Evolutionary conservation across 2,888 invertebrate species (phyloP).

Genomic region (Seira musarum): DNA sequence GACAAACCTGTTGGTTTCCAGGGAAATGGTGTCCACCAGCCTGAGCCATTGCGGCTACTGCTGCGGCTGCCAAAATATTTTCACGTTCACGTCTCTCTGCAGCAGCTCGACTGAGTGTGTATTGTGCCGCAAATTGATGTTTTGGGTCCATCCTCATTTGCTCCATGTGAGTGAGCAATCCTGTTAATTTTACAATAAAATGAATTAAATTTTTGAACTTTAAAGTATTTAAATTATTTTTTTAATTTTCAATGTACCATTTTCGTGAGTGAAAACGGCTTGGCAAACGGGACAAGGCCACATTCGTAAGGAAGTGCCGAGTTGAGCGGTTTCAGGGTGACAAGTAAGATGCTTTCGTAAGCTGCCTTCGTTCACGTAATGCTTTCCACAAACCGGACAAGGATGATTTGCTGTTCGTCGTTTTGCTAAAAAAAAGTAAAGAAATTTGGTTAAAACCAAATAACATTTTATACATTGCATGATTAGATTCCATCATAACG

Average conservation of each 20-base stretch:
- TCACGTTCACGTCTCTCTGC: slow-evolving; percentile 92
- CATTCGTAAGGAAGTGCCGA: slow-evolving; percentile 88
- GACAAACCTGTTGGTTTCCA: slow-evolving; percentile 62
- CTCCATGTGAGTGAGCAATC: slow-evolving; percentile 94
- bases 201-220: too few relatives aligned
- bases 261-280: slow-evolving; percentile 95
- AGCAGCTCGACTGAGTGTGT: slow-evolving; percentile 90
- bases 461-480: neutral
- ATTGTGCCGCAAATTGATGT: slow-evolving; percentile 96
- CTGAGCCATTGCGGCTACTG: slow-evolving; percentile 71
- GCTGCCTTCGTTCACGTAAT: slow-evolving; percentile 95
- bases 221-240: too few relatives aligned
- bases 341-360: slow-evolving; percentile 93
- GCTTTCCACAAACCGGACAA: slow-evolving; percentile 95
- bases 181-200: slow-evolving; percentile 74
- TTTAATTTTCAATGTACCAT: slow-evolving; percentile 79
- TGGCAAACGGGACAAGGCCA: slow-evolving; percentile 97
- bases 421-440: slow-evolving; percentile 95
- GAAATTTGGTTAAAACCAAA: too few relatives aligned
- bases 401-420: slow-evolving; percentile 95
- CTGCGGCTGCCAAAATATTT: slow-evolving; percentile 76
- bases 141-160: slow-evolving; percentile 98
- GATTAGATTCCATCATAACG: neutral
- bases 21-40: slow-evolving; percentile 73
- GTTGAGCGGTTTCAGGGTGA: slow-evolving; percentile 91